Conservation (phyloP, 1,140 invertebrate genomes). For the Eciton burchellii region DNA sequence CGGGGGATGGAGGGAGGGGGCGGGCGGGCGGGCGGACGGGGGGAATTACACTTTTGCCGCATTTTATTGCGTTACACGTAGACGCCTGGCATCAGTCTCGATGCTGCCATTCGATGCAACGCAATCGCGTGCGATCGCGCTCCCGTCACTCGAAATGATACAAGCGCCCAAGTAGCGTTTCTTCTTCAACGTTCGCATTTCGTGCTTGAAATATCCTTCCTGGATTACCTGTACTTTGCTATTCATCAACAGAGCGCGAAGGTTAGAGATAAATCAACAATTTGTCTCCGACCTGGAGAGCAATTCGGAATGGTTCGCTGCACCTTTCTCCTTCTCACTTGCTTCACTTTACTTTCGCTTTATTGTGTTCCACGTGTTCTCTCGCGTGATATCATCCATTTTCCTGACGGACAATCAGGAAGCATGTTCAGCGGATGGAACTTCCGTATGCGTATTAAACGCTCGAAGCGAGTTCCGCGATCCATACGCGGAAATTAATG, state of each 20-base stretch:
- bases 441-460: background rate
- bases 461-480: background rate
- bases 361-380: too few species aligned
- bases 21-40: too few species aligned
- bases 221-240: background rate
- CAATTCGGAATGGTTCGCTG: background rate
- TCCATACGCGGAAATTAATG: slow-evolving; percentile 49
- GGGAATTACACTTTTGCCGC: slow-evolving; percentile 57
- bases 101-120: slow-evolving; percentile 27
- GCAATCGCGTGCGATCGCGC: slow-evolving; percentile 4
- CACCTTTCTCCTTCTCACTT: too few species aligned
- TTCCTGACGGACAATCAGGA: too few species aligned
- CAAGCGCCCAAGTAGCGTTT: background rate
- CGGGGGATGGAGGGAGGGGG: too few species aligned
- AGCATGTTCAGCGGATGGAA: too few species aligned
- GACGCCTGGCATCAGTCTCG: background rate
- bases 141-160: slow-evolving; percentile 25
- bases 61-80: slow-evolving; percentile 46
- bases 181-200: background rate
- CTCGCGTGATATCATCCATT: too few species aligned
- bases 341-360: background rate
- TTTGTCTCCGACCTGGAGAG: background rate
- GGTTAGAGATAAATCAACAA: background rate
- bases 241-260: background rate
- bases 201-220: background rate